Evolutionary conservation across 2,888 invertebrate species (phyloP), one percentile per base, ranked within the genome.

Genomic region (Meganola albula): DNA sequence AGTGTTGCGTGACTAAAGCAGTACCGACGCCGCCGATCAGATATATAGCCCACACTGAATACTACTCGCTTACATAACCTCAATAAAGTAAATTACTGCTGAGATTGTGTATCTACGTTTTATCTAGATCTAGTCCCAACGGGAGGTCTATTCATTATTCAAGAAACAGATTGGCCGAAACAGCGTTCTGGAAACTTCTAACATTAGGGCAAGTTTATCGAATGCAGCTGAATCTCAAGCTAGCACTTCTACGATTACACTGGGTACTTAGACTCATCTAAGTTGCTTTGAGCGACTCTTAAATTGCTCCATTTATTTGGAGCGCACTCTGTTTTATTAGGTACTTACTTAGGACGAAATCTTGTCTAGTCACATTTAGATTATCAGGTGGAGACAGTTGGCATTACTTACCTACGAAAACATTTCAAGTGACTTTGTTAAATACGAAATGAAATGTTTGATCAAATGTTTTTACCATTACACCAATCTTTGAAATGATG

Each of bases 291-390:
- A 20, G 7, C 8, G 20, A n/a, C 8, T 32, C 34, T 27, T 34
- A 34, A 39, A 44, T 35, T 32, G 29, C 34, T 49, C 32, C 34
- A 34, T 44, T 39, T 27, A 34, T 27, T 49, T 34, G 21, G 22
- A 16, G 12, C 10, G 11, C 4, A 25, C 27, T 27, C 8, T 7
- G 8, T 20, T 20, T 20, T 20, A 20, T 5, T 20, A n/a, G n/a
- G n/a, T n/a, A 7, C 20, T 20, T 7, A 7, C n/a, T 20, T 20
- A 20, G n/a, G 20, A 20, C n/a, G 16, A 16, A 16, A 6, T 16
- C 16, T 16, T 5, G 16, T 16, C 16, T 16, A 6, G 16, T 16
- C 4, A 6, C 6, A 16, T 16, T 16, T 16, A 16, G 6, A 16
- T 6, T 16, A 16, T 16, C 6, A 16, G 16, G 16, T 16, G n/a